Evolutionary conservation across 2,113 vertebrate species (phyloP).

Genomic region (Mirounga angustirostris): DNA sequence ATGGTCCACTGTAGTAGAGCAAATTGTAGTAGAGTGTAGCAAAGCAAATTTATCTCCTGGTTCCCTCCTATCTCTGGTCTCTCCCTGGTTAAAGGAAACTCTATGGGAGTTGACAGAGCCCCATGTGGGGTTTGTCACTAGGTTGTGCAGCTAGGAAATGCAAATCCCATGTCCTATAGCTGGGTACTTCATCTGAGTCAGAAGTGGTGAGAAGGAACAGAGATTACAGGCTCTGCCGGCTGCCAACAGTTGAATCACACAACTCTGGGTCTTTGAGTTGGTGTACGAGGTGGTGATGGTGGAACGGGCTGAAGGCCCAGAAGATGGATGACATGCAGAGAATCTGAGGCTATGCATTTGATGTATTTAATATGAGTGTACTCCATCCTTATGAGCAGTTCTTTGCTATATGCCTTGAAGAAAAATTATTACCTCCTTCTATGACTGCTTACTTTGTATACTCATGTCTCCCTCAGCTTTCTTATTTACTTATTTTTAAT

Average conservation of each 20-base stretch:
- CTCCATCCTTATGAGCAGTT: not conserved
- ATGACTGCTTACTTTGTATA: not conserved
- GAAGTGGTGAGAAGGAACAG: not conserved
- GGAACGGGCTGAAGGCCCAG: not conserved
- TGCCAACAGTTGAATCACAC: rapidly evolving
- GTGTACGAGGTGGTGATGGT: not conserved
- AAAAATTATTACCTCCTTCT: not conserved
- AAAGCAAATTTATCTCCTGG: not conserved
- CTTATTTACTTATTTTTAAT: not conserved
- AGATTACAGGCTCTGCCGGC: not conserved
- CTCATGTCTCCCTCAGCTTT: not conserved
- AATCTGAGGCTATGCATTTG: not conserved
- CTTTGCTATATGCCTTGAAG: not conserved
- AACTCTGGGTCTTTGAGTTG: not conserved
- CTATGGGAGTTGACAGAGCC: not conserved
- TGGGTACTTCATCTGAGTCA: not conserved
- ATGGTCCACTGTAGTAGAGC: not conserved
- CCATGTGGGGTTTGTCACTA: not conserved
- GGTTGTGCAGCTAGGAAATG: not conserved
- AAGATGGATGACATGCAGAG: not conserved
- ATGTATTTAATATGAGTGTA: not conserved
- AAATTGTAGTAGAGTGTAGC: not conserved
- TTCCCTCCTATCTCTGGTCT: not conserved
- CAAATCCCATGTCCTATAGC: not conserved
- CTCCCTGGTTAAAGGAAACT: not conserved